Percentiles rank a stretch among this genome's conserved stretches.
These are phyloP conservation scores for Hydrotaea cyrtoneurina DNA, from an alignment of 2,888 invertebrate species.

Conservation along the genomic window DNA sequence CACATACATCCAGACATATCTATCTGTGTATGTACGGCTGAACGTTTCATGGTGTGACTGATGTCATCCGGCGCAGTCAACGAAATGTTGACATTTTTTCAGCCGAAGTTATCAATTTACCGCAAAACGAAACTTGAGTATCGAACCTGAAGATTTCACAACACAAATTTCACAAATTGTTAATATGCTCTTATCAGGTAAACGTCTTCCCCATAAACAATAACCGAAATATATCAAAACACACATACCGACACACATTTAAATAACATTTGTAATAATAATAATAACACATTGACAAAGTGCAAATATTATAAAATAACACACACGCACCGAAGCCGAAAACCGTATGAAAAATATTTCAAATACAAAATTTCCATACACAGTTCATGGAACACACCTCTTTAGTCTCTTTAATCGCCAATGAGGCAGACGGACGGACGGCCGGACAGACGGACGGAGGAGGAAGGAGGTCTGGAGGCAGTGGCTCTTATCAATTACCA, in stretches of 20 bases:
- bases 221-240: slow-evolving; percentile 22
- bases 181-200: slow-evolving; percentile 27
- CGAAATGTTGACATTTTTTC: not conserved
- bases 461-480: not conserved
- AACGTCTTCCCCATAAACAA: slow-evolving; percentile 37
- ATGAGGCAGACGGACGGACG: not conserved
- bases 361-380: slow-evolving; percentile 25
- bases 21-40: too few species aligned
- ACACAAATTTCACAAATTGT: not conserved
- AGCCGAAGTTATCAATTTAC: not conserved
- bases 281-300: not conserved
- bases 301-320: slow-evolving; percentile 36
- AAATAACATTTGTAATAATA: not conserved
- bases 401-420: slow-evolving; percentile 26
- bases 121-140: not conserved
- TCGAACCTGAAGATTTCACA: slow-evolving; percentile 15
- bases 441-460: too few species aligned
- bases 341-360: slow-evolving; percentile 20
- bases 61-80: not conserved
- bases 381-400: slow-evolving; percentile 41
- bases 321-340: not conserved
- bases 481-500: slow-evolving; percentile 50
- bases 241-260: slow-evolving; percentile 1
- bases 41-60: slow-evolving; percentile 6
- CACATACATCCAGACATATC: too few species aligned